phyloP scores from a whole-genome alignment of 2,888 invertebrate species.

The Thelaira solivaga region DNA sequence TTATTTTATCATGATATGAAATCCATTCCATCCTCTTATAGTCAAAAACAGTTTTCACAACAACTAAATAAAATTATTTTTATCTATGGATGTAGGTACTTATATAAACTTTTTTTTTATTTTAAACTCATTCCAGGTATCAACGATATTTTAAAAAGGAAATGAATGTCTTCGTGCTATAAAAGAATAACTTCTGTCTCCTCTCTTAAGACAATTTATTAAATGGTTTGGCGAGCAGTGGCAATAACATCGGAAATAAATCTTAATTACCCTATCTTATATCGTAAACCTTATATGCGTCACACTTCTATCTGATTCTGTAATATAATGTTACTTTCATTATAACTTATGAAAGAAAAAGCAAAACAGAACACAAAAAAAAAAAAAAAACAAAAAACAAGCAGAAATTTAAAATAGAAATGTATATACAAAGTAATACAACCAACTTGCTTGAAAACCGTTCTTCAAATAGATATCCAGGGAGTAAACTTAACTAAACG shows the following conservation, averaged over 20 bases:
- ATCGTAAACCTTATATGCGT: not conserved
- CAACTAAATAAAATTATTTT: too few species aligned
- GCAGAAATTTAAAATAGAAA: not conserved
- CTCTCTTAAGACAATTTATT: too few species aligned
- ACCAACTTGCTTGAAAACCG: constrained; percentile 15
- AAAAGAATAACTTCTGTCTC: constrained; percentile 35
- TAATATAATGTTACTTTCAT: not conserved
- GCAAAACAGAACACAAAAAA: too few species aligned
- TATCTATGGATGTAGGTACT: not conserved
- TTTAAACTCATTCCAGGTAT: constrained; percentile 43
- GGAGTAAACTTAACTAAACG: not conserved
- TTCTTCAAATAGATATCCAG: not conserved
- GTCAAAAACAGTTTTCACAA: too few species aligned
- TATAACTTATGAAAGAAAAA: not conserved
- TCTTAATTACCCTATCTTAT: not conserved
- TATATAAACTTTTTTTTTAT: not conserved
- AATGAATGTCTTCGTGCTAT: constrained; percentile 7
- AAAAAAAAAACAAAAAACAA: not conserved
- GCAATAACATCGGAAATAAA: too few species aligned
- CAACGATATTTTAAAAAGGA: constrained; percentile 14
- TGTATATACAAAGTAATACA: constrained; percentile 20
- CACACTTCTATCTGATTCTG: not conserved
- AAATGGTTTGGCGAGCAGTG: too few species aligned
- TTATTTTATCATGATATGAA: too few species aligned
- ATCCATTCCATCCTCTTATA: too few species aligned